These are phyloP conservation scores for Cardiocondyla obscurior DNA, from an alignment of 1,140 invertebrate genomes.

Conservation along the genomic window DNA sequence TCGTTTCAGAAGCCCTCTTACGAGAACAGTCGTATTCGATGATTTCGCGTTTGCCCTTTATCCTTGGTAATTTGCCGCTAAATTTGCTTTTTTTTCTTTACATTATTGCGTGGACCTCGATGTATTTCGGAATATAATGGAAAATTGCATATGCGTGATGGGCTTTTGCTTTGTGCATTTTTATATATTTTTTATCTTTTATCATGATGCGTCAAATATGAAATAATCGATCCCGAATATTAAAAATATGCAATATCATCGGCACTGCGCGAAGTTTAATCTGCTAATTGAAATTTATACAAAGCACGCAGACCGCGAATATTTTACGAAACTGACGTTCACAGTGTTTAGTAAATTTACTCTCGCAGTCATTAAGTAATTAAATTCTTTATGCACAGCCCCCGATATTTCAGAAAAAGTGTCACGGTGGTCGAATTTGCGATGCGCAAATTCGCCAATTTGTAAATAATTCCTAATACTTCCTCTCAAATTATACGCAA, in stretches of 20 bases:
- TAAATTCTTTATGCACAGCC: background rate
- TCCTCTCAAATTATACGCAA: background rate
- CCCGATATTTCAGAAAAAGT: background rate
- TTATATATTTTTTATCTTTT: background rate
- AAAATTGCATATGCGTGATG: background rate
- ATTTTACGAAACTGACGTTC: conserved; percentile 12
- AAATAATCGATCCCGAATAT: conserved; percentile 16
- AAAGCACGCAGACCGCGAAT: conserved; percentile 1
- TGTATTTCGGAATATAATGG: conserved; percentile 26
- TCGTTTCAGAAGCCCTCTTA: conserved; percentile 26
- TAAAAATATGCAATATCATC: conserved; percentile 19
- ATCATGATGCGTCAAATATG: background rate
- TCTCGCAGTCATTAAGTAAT: conserved; percentile 44
- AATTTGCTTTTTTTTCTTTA: background rate
- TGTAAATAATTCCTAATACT: background rate
- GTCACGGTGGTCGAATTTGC: background rate
- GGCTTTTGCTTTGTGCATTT: background rate
- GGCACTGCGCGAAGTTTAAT: conserved; percentile 31
- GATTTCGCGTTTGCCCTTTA: background rate
- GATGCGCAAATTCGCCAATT: background rate
- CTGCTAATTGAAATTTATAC: conserved; percentile 45
- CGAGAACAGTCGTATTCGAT: background rate
- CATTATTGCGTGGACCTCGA: too few species aligned
- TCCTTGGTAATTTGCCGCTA: background rate
- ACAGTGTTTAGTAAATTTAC: background rate